Conservation (phyloP, 2,113 vertebrate species). For the Larimichthys crocea region DNA sequence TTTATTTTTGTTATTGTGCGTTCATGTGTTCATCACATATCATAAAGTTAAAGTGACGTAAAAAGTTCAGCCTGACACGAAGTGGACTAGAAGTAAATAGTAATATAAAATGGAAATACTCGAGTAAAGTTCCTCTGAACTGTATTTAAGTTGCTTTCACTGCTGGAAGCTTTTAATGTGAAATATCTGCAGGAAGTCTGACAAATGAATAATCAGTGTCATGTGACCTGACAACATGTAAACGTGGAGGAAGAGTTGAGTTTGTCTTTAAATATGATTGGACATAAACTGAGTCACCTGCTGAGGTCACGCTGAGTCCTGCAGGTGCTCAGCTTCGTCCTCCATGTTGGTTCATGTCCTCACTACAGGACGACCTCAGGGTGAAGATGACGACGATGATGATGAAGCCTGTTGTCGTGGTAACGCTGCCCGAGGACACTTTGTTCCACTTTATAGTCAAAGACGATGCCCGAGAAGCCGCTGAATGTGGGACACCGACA, state of each 20-base stretch:
- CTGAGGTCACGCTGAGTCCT: constrained; percentile 10
- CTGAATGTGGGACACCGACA: constrained; percentile 40
- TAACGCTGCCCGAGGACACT: constrained; percentile 25
- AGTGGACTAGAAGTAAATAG: no score
- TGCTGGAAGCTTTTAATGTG: no score
- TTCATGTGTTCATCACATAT: no score
- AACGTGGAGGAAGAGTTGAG: neutral
- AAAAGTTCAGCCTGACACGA: no score
- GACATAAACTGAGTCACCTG: constrained; percentile 1
- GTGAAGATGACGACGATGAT: neutral
- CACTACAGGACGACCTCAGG: constrained; percentile 23
- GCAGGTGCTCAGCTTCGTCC: neutral
- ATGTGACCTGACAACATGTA: no score
- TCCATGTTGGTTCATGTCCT: constrained; percentile 18
- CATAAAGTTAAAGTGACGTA: no score
- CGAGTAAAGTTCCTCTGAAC: no score
- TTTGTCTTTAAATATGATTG: neutral
- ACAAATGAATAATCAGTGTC: no score
- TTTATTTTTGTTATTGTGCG: no score
- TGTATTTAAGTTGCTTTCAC: no score
- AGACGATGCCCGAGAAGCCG: constrained; percentile 12
- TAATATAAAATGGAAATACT: no score
- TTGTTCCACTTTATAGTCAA: constrained; percentile 25
- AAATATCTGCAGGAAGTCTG: no score
- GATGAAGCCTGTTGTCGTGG: constrained; percentile 45